phyloP scores from a whole-genome alignment of 2,888 invertebrate species.

The Acleris laterana region DNA sequence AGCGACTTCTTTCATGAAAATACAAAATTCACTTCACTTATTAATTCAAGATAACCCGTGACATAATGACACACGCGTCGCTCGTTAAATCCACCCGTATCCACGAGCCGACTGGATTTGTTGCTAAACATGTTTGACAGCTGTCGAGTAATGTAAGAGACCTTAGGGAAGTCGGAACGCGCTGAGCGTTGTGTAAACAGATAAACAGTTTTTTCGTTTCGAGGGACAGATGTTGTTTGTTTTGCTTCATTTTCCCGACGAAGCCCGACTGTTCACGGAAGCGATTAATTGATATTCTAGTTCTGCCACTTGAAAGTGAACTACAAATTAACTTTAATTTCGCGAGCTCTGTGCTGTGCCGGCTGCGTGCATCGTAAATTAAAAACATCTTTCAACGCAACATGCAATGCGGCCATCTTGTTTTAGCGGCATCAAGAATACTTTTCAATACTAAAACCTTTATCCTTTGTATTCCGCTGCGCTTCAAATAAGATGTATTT shows the following conservation, averaged over 20 bases:
- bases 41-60: slow-evolving; percentile 33
- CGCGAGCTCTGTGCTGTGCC: slow-evolving; percentile 27
- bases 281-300: slow-evolving; percentile 30
- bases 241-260: slow-evolving; percentile 27
- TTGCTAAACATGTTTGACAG: slow-evolving; percentile 41
- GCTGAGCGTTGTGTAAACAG: slow-evolving; percentile 34
- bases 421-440: slow-evolving; percentile 7
- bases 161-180: slow-evolving; percentile 32
- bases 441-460: slow-evolving; percentile 2
- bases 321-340: slow-evolving; percentile 33
- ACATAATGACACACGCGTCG: slow-evolving; percentile 37
- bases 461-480: neutral
- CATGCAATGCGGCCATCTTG: slow-evolving; percentile 23
- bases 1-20: slow-evolving; percentile 25
- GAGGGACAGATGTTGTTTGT: slow-evolving; percentile 37
- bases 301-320: slow-evolving; percentile 36
- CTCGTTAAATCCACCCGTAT: slow-evolving; percentile 30
- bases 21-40: slow-evolving; percentile 26
- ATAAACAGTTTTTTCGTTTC: slow-evolving; percentile 33
- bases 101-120: slow-evolving; percentile 35
- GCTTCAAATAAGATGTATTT: neutral
- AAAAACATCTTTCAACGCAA: slow-evolving; percentile 18
- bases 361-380: slow-evolving; percentile 36
- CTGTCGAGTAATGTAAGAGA: slow-evolving; percentile 38
- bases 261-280: slow-evolving; percentile 25